These are phyloP conservation scores for Callyntrura guangdongensis DNA, from an alignment of 2,888 invertebrate genomes.

Conservation along the genomic window DNA sequence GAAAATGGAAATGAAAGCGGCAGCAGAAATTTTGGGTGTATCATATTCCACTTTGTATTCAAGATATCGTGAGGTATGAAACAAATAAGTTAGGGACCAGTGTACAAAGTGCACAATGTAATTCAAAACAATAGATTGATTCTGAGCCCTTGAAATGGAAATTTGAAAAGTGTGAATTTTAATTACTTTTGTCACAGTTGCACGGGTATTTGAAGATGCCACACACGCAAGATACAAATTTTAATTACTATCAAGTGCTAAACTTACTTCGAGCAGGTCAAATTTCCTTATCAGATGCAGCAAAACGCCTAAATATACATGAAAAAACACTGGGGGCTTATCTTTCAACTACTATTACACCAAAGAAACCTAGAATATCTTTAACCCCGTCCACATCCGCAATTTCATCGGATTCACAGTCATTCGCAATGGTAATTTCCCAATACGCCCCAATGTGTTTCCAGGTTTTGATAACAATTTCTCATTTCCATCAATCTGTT, in stretches of 20 bases:
- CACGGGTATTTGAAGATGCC: slow-evolving; percentile 85
- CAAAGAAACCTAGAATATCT: slow-evolving; percentile 84
- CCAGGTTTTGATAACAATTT: no score
- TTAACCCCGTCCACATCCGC: slow-evolving; percentile 83
- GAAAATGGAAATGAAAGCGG: slow-evolving; percentile 97
- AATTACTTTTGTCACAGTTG: slow-evolving; percentile 76
- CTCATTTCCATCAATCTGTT: neutral
- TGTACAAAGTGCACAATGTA: no score
- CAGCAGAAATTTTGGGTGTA: slow-evolving; percentile 95
- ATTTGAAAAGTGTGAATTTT: no score
- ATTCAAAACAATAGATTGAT: no score
- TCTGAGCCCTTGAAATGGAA: no score
- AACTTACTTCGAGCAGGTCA: slow-evolving; percentile 86
- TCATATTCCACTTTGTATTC: slow-evolving; percentile 97
- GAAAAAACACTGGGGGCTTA: slow-evolving; percentile 92
- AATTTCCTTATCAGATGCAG: slow-evolving; percentile 89
- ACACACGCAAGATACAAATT: slow-evolving; percentile 84
- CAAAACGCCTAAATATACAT: slow-evolving; percentile 91
- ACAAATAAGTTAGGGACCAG: neutral
- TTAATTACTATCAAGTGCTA: slow-evolving; percentile 84
- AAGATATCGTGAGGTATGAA: slow-evolving; percentile 91
- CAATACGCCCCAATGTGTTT: slow-evolving; percentile 1
- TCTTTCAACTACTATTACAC: slow-evolving; percentile 87
- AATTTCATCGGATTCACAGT: slow-evolving; percentile 82
- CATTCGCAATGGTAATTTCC: slow-evolving; percentile 82